A percentile compares a stretch with the other conserved stretches of the same genome.
phyloP scores from a whole-genome alignment of 2,113 vertebrate genomes.

The Lophius piscatorius region DNA sequence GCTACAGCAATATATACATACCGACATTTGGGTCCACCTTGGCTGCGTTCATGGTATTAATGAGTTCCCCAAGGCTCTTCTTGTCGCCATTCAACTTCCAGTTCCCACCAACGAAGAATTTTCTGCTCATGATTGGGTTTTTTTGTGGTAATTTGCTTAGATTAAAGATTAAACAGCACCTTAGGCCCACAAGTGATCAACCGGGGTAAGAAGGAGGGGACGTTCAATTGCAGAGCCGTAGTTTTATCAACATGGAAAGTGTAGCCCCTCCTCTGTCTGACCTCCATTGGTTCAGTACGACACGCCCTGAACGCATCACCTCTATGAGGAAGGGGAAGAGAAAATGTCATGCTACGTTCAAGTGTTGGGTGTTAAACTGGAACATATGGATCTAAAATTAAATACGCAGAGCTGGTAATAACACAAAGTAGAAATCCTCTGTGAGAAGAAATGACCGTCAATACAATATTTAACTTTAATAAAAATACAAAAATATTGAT shows the following conservation, averaged over 20 bases:
- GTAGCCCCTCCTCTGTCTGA: constrained; percentile 60
- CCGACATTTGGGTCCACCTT: constrained; percentile 89
- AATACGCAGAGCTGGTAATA: too few species aligned
- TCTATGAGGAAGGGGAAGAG: constrained; percentile 46
- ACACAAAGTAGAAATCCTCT: too few species aligned
- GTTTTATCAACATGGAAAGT: constrained; percentile 60
- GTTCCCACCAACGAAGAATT: constrained; percentile 97
- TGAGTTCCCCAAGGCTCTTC: constrained; percentile 90
- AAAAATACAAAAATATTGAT: too few species aligned
- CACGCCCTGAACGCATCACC: constrained; percentile 52
- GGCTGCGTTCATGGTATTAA: constrained; percentile 86
- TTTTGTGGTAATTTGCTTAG: background rate
- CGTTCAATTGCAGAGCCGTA: background rate
- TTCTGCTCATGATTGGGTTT: constrained; percentile 86
- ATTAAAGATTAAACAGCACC: background rate
- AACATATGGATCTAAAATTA: too few species aligned
- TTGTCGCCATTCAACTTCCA: constrained; percentile 99
- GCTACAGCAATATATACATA: constrained; percentile 56
- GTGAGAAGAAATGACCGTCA: too few species aligned
- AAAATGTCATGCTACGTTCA: constrained; percentile 66
- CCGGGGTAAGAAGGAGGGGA: constrained; percentile 47
- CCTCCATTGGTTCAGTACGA: constrained; percentile 61
- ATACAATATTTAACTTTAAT: too few species aligned
- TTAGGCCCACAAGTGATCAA: background rate
- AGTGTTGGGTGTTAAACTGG: background rate